phyloP scores from a whole-genome alignment of 2,888 invertebrate genomes.

The Ryuthela nishihirai region DNA sequence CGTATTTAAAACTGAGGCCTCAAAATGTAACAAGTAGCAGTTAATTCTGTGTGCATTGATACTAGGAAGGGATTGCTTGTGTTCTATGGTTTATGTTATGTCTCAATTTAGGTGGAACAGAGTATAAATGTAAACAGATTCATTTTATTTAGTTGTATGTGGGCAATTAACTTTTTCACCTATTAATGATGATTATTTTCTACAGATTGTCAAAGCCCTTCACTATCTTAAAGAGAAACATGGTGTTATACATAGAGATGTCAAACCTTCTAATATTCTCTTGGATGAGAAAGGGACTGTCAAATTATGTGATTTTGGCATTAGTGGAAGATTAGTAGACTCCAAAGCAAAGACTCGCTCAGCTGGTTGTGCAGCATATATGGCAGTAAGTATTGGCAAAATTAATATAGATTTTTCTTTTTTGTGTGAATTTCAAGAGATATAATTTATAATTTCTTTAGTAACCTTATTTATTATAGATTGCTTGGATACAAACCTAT shows the following conservation, averaged over 20 bases:
- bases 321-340: conserved; percentile 95
- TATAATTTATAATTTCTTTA: no score
- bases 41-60: no score
- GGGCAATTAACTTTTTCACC: neutral
- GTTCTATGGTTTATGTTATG: no score
- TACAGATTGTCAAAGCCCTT: conserved; percentile 87
- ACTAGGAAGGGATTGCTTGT: no score
- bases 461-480: no score
- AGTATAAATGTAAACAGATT: no score
- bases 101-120: no score
- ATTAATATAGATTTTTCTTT: no score
- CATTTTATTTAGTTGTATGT: neutral
- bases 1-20: no score
- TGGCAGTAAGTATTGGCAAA: conserved; percentile 89
- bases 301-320: conserved; percentile 99
- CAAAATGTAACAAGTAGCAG: no score
- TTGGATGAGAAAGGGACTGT: conserved; percentile 92
- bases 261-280: conserved; percentile 97
- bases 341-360: conserved; percentile 96
- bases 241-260: conserved; percentile 96
- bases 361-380: conserved; percentile 98
- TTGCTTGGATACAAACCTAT: no score
- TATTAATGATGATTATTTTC: neutral
- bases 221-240: conserved; percentile 96
- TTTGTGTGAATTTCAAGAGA: no score